Percentiles rank a stretch among this genome's conserved stretches.
These are phyloP conservation scores for Hetaerina titia DNA, from an alignment of 2,888 invertebrate genomes.

Conservation along the genomic window DNA sequence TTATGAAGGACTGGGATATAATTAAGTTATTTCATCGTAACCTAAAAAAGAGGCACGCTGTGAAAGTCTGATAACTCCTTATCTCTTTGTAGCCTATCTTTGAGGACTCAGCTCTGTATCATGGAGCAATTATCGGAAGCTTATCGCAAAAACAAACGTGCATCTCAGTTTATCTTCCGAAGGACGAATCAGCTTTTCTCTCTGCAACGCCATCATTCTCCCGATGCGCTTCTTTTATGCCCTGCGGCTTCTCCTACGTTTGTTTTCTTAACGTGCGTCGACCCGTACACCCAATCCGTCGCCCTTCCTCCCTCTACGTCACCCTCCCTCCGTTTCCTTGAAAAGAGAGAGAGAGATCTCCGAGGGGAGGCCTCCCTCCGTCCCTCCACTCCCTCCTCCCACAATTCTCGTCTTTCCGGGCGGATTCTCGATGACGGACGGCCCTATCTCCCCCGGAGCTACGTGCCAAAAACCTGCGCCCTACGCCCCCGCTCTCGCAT, in stretches of 20 bases:
- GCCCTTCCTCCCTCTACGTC: neutral
- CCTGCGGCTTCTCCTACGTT: neutral
- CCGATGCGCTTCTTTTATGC: neutral
- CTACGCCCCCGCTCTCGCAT: neutral
- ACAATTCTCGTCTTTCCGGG: neutral
- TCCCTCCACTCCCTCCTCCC: neutral
- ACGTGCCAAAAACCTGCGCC: neutral
- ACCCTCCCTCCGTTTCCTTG: neutral
- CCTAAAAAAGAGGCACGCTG: neutral
- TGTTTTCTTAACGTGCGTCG: neutral
- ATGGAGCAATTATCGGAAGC: neutral
- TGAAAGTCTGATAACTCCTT: neutral
- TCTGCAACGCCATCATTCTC: neutral
- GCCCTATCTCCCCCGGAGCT: neutral
- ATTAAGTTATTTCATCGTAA: neutral
- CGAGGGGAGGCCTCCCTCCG: neutral
- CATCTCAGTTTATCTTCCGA: neutral
- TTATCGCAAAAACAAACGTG: neutral
- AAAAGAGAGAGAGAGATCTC: no score
- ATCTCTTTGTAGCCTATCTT: neutral
- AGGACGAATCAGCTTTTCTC: neutral
- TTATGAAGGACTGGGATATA: neutral
- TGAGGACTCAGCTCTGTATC: neutral
- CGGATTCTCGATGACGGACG: neutral
- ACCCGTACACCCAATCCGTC: neutral